Base-by-base conservation (phyloP, 2,888 invertebrate genomes). In the Torymus tubicola region DNA sequence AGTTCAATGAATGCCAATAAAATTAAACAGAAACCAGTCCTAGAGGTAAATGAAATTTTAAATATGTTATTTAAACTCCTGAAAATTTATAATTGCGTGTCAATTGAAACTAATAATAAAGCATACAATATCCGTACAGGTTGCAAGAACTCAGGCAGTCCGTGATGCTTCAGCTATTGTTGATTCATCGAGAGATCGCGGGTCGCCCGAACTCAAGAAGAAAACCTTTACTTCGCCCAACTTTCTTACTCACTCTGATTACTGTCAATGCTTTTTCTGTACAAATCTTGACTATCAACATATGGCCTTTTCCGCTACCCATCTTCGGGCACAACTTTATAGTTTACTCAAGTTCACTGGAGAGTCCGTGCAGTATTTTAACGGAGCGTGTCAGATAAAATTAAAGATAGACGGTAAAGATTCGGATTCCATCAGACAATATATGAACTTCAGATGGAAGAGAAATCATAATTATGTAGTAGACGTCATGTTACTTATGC, bases 231-330 rank as follows among this genome's bases (percentile, higher is more conserved):
- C 79, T 0, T 52, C 82, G 2, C 90, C 90, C 0, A 82, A 84
- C 5, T 91, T 89, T 52, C 67, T 89, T 42, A 50, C 73, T 2
- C 90, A 90, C 55, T 52, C 72, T 2, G 16, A 84, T 12, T 67
- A 67, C 1, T 91, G 90, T 68, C 42, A 63, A 16, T 91, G 90
- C 78, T 89, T 88, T 76, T 84, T 83, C n/a, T 91, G 90, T 74
- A 72, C 80, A 16, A 89, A 88, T 80, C 31, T 83, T 3, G 82
- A 84, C 0, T 90, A 89, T 74, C 88, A 87, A 68, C 86, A 87
- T 80, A 80, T 89, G 11, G 85, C 88, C 0, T 87, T 89, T 21
- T 83, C 86, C 0, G 78, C 85, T n/a, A 85, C 86, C 0, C 84
- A 87, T 53, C 85, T 90, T 2, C 85, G 90, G 24, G 90, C 89